Conservation (phyloP, 2,797 vertebrate genomes). For the Pantherophis alleghaniensis region DNA sequence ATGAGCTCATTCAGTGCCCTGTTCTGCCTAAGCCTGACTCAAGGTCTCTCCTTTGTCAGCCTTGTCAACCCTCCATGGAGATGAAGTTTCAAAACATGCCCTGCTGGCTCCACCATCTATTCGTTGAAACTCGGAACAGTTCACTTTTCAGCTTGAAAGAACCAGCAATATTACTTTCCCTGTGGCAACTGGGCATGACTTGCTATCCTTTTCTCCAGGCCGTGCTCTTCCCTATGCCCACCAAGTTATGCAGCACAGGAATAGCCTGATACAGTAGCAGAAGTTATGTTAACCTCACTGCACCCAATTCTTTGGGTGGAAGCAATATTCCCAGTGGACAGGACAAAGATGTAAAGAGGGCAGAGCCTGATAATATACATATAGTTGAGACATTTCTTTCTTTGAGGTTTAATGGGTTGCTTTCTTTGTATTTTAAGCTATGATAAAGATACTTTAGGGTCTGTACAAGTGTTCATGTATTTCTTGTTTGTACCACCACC, state of each 20-base stretch:
- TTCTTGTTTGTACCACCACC: not conserved
- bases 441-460: not conserved
- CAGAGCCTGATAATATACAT: not conserved
- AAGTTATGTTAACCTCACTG: not conserved
- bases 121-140: not conserved
- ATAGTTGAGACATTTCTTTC: not conserved
- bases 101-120: not conserved
- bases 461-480: not conserved
- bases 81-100: conserved; percentile 1
- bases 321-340: not conserved
- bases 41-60: not conserved
- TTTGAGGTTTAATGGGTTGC: not conserved
- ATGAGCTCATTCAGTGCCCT: too few relatives aligned
- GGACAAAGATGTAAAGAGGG: not conserved
- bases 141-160: not conserved
- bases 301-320: not conserved
- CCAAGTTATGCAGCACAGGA: not conserved
- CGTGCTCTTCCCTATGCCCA: not conserved
- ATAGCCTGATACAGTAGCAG: not conserved
- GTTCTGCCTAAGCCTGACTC: not conserved
- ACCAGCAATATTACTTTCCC: not conserved
- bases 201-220: too few relatives aligned
- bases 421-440: not conserved
- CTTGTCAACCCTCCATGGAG: not conserved
- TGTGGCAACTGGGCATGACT: too few relatives aligned